These are phyloP conservation scores for Xylocampa areola DNA, from an alignment of 2,888 invertebrate genomes.

Conservation along the genomic window DNA sequence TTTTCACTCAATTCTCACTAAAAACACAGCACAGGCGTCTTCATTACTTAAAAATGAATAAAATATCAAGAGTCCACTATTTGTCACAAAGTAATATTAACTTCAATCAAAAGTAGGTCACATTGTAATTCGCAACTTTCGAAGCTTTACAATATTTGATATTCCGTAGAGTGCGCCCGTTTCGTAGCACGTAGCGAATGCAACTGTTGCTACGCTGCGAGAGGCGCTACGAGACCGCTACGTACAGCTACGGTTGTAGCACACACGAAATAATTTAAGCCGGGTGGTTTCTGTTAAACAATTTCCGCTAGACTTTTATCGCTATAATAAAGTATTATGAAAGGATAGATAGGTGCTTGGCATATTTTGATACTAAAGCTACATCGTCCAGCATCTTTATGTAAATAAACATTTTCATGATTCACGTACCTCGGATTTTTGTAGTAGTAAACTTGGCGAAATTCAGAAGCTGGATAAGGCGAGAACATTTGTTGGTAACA, in stretches of 20 bases:
- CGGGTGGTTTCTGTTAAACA: conserved; percentile 37
- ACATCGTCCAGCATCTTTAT: conserved; percentile 12
- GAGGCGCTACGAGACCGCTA: conserved; percentile 54
- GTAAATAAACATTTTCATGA: conserved; percentile 2
- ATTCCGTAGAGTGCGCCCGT: conserved; percentile 71
- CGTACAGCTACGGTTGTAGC: conserved; percentile 52
- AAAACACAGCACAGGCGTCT: conserved; percentile 20
- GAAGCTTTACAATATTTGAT: conserved; percentile 38
- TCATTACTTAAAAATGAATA: conserved; percentile 37
- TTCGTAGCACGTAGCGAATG: conserved; percentile 75
- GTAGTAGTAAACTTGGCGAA: too few species aligned
- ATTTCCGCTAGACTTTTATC: conserved; percentile 29
- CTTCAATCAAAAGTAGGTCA: conserved; percentile 51
- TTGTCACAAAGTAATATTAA: conserved; percentile 40
- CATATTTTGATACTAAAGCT: conserved; percentile 11
- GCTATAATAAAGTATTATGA: conserved; percentile 28
- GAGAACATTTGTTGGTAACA: too few species aligned
- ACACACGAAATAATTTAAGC: conserved; percentile 43
- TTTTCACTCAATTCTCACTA: conserved; percentile 58
- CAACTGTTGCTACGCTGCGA: conserved; percentile 84
- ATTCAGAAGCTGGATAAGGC: too few species aligned
- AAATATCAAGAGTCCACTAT: conserved; percentile 30
- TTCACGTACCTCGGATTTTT: neutral
- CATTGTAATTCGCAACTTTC: conserved; percentile 53
- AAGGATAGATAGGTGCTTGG: conserved; percentile 25